Conservation (phyloP, 2,888 invertebrate species). For the Patella ulyssiponensis region DNA sequence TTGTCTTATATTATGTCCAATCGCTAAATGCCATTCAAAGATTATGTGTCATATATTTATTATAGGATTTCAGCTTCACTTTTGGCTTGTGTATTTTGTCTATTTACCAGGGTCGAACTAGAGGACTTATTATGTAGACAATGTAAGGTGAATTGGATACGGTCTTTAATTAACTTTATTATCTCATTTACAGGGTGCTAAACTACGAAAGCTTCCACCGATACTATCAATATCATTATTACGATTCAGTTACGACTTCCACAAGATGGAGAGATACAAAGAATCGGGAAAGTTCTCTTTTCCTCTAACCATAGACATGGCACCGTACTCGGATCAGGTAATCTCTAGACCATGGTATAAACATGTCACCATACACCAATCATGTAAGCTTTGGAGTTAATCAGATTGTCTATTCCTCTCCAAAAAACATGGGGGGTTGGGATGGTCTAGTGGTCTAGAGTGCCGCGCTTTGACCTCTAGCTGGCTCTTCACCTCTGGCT, state of each 20-base stretch:
- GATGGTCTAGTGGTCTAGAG: no score
- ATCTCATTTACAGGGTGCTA: constrained; percentile 62
- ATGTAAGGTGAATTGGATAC: neutral
- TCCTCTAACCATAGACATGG: constrained; percentile 68
- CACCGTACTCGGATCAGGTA: constrained; percentile 66
- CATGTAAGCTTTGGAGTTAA: no score
- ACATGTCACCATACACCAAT: no score
- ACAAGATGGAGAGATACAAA: constrained; percentile 68
- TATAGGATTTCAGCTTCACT: no score
- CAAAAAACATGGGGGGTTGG: no score
- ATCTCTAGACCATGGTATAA: neutral
- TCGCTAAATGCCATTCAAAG: no score
- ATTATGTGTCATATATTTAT: no score
- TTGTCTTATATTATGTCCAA: no score
- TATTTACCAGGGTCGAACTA: neutral
- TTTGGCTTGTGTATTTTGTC: no score
- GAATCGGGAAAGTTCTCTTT: constrained; percentile 71
- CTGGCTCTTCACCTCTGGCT: no score
- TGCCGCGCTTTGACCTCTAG: no score
- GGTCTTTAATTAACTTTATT: neutral
- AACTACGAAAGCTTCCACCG: constrained; percentile 67
- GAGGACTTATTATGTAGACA: neutral
- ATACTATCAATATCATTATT: constrained; percentile 71
- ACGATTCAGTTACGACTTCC: constrained; percentile 71
- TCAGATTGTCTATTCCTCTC: no score